Conservation (phyloP, 2,797 vertebrate genomes). For the Garrulus glandarius region DNA sequence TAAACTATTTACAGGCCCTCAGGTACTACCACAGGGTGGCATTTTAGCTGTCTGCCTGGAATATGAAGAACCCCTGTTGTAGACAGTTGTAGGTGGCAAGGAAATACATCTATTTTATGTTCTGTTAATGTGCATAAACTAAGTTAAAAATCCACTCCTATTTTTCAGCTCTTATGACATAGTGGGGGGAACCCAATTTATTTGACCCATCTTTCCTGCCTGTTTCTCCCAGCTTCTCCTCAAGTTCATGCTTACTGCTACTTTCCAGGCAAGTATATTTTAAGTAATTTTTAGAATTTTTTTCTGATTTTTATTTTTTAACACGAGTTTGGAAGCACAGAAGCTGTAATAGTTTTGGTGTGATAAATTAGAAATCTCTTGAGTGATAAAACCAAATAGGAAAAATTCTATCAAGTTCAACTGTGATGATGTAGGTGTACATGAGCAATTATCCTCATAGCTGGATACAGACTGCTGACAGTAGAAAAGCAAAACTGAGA, state of each 20-base stretch:
- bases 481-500: background rate
- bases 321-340: background rate
- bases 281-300: background rate
- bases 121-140: background rate
- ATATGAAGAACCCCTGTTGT: background rate
- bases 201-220: background rate
- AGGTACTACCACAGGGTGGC: background rate
- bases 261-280: background rate
- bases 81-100: background rate
- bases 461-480: background rate
- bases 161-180: background rate
- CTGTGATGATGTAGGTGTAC: background rate
- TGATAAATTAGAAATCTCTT: background rate
- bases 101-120: background rate
- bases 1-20: background rate
- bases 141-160: background rate
- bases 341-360: background rate
- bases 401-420: background rate
- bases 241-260: background rate
- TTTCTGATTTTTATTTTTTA: background rate
- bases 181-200: background rate
- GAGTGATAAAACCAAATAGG: background rate
- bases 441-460: background rate
- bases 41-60: constrained; percentile 12
- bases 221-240: background rate